Evolutionary conservation across 2,888 invertebrate genomes (phyloP), one percentile per base, ranked within the genome.

Genomic region (Amphipoea oculea): DNA sequence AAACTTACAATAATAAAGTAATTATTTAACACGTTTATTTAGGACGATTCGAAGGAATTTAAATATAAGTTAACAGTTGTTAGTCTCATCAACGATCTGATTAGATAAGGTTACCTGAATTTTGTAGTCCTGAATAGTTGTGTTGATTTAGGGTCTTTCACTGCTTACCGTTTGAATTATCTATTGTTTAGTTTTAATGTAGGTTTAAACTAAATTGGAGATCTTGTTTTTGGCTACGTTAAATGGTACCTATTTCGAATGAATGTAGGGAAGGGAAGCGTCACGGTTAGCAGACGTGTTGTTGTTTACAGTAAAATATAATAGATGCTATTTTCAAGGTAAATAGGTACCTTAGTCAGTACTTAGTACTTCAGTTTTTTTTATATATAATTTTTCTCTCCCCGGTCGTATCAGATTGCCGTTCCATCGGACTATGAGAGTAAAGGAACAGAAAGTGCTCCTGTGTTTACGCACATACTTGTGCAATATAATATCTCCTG

Each of bases 21-120:
- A 79, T 82, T 78, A 78, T 76, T 68, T 29, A 76, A 70, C 62
- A 76, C 76, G 82, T 85, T 86, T 86, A 70, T 66, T 88, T 86
- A 88, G 88, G 86, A 82, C 74, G 78, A 82, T 80, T 82, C 62
- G 17, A 67, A 73, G 78, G 78, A 89, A 89, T 89, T 89, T 82
- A 86, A 88, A 86, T 73, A 78, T 86, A 84, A 87, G 69, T 78
- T 78, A 73, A 80, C 80, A 77, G 60, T 78, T 76, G 83, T 79
- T 82, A 71, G 83, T 78, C 81, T 89, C 86, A 88, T 88, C 86
- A 84, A 82, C 82, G 88, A 84, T 77, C 81, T 89, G 88, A 89
- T 88, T 86, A 89, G 78, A 89, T 82, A 76, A 71, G 84, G 84
- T 88, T 81, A 86, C 89, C 88, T 88, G 88, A 84, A 82, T 84